These are phyloP conservation scores for Erebia ligea DNA, from an alignment of 2,888 invertebrate species.

Conservation along the genomic window DNA sequence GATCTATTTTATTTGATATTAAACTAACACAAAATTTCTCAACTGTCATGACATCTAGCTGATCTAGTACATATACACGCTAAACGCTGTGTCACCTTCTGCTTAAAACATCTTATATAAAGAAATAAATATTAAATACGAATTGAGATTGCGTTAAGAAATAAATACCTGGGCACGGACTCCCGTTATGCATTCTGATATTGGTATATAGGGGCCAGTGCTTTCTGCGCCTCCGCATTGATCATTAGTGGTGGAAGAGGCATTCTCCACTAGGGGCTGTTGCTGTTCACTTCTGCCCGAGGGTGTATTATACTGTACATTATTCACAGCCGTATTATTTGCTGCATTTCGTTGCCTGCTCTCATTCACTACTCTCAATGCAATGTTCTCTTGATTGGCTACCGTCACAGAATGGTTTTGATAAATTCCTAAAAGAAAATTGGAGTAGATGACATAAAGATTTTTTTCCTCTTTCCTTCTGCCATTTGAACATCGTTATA, in stretches of 20 bases:
- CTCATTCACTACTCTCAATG: slow-evolving; percentile 21
- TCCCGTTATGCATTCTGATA: slow-evolving; percentile 96
- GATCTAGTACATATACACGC: no score
- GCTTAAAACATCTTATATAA: no score
- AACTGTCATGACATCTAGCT: no score
- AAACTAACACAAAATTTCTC: no score
- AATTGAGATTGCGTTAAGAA: background rate
- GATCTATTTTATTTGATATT: no score
- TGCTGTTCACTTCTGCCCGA: slow-evolving; percentile 14
- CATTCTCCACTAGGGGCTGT: slow-evolving; percentile 1
- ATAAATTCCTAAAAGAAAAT: slow-evolving; percentile 36
- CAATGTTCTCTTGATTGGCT: slow-evolving; percentile 27
- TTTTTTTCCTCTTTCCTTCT: background rate
- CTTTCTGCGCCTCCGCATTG: slow-evolving; percentile 52
- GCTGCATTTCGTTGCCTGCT: slow-evolving; percentile 10
- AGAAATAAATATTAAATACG: no score
- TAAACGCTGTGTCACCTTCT: no score
- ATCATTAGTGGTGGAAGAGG: slow-evolving; percentile 46
- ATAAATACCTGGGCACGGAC: slow-evolving; percentile 75
- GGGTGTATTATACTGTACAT: background rate
- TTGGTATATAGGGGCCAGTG: slow-evolving; percentile 94
- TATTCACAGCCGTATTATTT: slow-evolving; percentile 11
- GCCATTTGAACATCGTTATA: background rate
- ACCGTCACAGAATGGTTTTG: slow-evolving; percentile 35
- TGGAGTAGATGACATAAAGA: background rate